Base-by-base conservation (phyloP, 2,888 invertebrate species). In the Tridacna crocea region DNA sequence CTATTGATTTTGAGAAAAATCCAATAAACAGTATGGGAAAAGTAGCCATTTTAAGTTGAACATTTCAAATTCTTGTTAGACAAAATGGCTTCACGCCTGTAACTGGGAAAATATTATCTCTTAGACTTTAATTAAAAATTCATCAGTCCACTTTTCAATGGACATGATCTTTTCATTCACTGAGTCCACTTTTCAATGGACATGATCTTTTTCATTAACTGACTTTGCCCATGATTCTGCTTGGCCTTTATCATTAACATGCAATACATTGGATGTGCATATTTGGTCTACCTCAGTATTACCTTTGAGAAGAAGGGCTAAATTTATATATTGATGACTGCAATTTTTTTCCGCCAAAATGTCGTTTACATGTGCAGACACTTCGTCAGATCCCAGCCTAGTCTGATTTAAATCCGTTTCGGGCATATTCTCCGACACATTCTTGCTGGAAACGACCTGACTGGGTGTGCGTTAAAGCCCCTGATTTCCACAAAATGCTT, bases 181-280 rank as follows among this genome's bases (percentile, higher is more conserved):
- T n/a, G n/a, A n/a, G n/a, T 80, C 80, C 83, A 83, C 47, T 78
- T 74, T 13, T 83, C 75, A 17, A 83, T 68, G 17, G 74, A 72
- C 13, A 26, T 2, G 3, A 77, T 77, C 75, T n/a, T 10, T 36
- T 55, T 83, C 80, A 0, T 17, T 55, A 17, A 0, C 55, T 0
- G 48, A n/a, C 46, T 65, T 72, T 13, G 73, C 0, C 46, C 36
- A 55, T 11, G n/a, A 10, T 15, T n/a, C 61, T 11, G n/a, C 11
- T 61, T 61, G 61, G n/a, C 61, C 61, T 15, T 12, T 61, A 11
- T 61, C 61, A 10, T n/a, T n/a, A 15, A 61, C 61, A n/a, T 51
- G 51, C 51, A 51, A 51, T 11, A 15, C 15, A 11, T 15, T 15
- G 51, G 51, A 51, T 13, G 51, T 13, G 51, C 11, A 51, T 15